Evolutionary conservation across 2,888 invertebrate species (phyloP).

Genomic region (Sycophila texana): DNA sequence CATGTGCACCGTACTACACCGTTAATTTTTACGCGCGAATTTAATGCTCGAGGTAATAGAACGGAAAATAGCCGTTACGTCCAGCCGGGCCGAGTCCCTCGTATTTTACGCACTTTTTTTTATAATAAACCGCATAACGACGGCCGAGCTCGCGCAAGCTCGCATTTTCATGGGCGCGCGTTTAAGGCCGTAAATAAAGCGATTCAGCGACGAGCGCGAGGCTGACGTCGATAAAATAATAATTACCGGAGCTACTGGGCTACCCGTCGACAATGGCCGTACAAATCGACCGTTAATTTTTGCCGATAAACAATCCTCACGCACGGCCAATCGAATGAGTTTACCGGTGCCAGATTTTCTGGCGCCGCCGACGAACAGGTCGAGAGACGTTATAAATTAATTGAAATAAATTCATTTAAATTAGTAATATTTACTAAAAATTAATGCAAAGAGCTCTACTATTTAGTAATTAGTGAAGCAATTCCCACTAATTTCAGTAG

Average conservation of each 20-base stretch:
- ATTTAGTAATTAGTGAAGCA: too few relatives aligned
- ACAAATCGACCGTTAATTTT: slow-evolving; percentile 73
- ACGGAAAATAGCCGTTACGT: slow-evolving; percentile 49
- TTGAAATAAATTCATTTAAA: too few relatives aligned
- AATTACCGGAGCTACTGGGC: slow-evolving; percentile 60
- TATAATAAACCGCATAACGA: slow-evolving; percentile 54
- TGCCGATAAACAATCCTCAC: slow-evolving; percentile 71
- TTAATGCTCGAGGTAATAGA: slow-evolving; percentile 47
- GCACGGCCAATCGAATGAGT: slow-evolving; percentile 17
- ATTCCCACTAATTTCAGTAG: too few relatives aligned
- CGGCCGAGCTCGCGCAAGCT: slow-evolving; percentile 10
- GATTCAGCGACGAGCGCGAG: slow-evolving; percentile 32
- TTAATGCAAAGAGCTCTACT: too few relatives aligned
- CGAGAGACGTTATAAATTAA: neutral
- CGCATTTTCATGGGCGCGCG: slow-evolving; percentile 43
- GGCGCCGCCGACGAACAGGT: slow-evolving; percentile 5
- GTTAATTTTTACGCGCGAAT: slow-evolving; percentile 43
- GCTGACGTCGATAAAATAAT: slow-evolving; percentile 69
- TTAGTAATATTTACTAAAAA: too few relatives aligned
- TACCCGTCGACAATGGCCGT: slow-evolving; percentile 65
- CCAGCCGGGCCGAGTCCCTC: slow-evolving; percentile 30
- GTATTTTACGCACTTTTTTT: slow-evolving; percentile 44
- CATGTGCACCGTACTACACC: slow-evolving; percentile 7
- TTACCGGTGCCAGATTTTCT: neutral
- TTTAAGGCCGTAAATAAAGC: slow-evolving; percentile 52